phyloP scores from a whole-genome alignment of 64 coral and sea anemone species.

The Pachyseris speciosa region DNA sequence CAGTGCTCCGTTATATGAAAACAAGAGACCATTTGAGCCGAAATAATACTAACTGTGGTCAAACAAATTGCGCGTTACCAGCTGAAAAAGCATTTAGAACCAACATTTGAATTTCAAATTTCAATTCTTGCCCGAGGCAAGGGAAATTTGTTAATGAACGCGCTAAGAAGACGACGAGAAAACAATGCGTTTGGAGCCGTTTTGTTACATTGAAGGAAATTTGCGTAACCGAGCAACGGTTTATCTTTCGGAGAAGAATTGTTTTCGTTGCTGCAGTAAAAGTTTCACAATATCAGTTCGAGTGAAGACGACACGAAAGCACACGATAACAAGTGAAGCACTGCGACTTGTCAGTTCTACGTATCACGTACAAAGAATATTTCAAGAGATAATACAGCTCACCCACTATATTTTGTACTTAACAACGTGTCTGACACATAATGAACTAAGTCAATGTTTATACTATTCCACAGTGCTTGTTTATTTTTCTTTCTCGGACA shows the following conservation, averaged over 20 bases:
- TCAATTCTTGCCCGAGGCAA: background rate
- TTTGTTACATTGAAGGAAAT: constrained; percentile 36
- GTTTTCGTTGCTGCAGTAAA: background rate
- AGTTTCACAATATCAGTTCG: background rate
- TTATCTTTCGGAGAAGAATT: background rate
- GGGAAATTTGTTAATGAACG: background rate
- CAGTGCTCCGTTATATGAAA: background rate
- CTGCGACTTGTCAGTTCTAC: background rate
- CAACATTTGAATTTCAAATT: constrained; percentile 52
- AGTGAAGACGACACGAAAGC: background rate
- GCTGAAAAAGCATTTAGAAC: constrained; percentile 19
- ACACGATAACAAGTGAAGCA: background rate
- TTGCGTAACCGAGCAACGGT: constrained; percentile 37
- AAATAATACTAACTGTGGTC: background rate
- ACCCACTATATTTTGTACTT: constrained; percentile 15
- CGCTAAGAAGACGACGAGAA: background rate
- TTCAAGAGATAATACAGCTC: background rate
- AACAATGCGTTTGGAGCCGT: background rate
- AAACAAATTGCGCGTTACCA: background rate
- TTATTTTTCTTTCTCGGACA: constrained; percentile 40
- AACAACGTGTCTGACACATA: constrained; percentile 41
- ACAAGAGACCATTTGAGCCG: background rate
- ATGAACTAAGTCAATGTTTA: constrained; percentile 48
- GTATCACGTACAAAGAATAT: constrained; percentile 13
- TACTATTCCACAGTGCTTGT: constrained; percentile 37